Conservation (phyloP, 1,140 invertebrate species). For the Pseudomyrmex cubaensis region DNA sequence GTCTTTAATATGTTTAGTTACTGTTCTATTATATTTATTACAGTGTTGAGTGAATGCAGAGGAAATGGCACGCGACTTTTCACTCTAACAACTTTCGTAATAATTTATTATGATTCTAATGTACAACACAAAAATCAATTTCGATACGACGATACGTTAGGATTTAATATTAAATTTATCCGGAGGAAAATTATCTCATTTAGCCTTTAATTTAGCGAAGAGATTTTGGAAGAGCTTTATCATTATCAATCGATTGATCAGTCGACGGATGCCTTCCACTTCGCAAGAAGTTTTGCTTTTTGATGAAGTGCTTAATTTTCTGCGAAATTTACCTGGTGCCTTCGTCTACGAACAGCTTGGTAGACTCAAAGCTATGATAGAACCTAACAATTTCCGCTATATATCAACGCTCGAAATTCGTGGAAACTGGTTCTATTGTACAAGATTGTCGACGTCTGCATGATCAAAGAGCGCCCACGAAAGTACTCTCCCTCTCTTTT, state of each 20-base stretch:
- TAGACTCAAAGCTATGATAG: background rate
- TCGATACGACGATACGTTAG: background rate
- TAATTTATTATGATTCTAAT: constrained; percentile 3
- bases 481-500: background rate
- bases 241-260: constrained; percentile 63
- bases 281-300: constrained; percentile 18
- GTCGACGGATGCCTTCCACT: constrained; percentile 20
- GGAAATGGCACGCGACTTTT: background rate
- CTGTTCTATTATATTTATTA: no score
- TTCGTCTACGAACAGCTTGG: constrained; percentile 1
- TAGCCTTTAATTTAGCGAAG: constrained; percentile 15
- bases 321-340: constrained; percentile 54
- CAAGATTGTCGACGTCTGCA: constrained; percentile 35
- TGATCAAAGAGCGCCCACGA: constrained; percentile 54
- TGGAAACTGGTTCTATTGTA: constrained; percentile 50
- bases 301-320: constrained; percentile 48
- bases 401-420: constrained; percentile 47
- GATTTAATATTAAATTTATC: constrained; percentile 42
- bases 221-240: constrained; percentile 57
- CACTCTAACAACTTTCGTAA: background rate
- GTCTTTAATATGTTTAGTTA: no score
- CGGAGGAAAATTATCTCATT: constrained; percentile 5
- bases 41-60: no score
- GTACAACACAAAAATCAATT: no score
- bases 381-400: constrained; percentile 52